Base-by-base conservation (phyloP, 2,888 invertebrate species). In the Ellobium chinense region DNA sequence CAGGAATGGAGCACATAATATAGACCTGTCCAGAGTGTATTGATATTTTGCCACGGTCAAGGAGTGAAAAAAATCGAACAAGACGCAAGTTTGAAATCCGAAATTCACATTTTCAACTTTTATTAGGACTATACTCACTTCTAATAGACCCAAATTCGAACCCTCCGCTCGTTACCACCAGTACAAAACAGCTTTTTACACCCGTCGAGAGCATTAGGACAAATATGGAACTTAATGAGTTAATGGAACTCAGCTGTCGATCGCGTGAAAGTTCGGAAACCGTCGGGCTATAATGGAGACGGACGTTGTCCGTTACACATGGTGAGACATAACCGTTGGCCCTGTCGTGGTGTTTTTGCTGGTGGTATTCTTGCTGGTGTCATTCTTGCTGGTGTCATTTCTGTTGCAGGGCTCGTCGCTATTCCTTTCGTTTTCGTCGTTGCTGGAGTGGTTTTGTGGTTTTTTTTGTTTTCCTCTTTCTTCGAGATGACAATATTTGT, bases 211-310 rank as follows among this genome's bases (percentile, higher is more conserved):
- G 34, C 70, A 58, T 70, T 70, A 70, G 58, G 58, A 70, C 54
- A 70, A 68, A 70, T 70, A 56, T 56, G n/a, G 56, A 12, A 36
- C 0, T 36, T 70, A 70, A 70, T 70, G 70, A 70, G 54, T 70
- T 70, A 70, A 70, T 70, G 70, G 70, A 56, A 54, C 18, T 54
- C 24, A n/a, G 21, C 58, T 70, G 58, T 56, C 34, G n/a, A n/a
- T n/a, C n/a, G 36, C 54, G 54, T n/a, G n/a, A 56, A 34, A 14
- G n/a, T 14, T 34, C 70, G 31, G 1, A 34, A 58, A n/a, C 9
- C 58, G 7, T 24, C n/a, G n/a, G n/a, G 58, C 7, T 58, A 34
- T 72, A 72, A 72, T 72, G 60, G 70, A 31, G 36, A 58, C 60
- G 60, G 36, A 72, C 72, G 37, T 72, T 31, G 72, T 60, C 72